A percentile compares a stretch with the other conserved stretches of the same genome.
Evolutionary conservation across 2,888 invertebrate species (phyloP).

Genomic region (Stegana nigrithorax): DNA sequence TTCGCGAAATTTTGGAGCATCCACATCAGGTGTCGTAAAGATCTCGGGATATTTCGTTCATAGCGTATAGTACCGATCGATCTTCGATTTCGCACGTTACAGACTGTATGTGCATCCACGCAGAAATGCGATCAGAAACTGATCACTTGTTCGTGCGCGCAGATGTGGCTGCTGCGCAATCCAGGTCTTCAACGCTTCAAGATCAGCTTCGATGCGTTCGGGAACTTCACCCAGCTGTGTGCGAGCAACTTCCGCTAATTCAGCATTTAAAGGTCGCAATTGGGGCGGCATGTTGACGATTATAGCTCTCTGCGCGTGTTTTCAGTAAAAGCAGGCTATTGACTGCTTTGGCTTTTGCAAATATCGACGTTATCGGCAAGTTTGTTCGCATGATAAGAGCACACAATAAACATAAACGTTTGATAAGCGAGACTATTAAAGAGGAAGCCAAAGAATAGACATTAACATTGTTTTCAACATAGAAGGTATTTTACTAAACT

Average conservation of each 20-base stretch:
- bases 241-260: slow-evolving; percentile 65
- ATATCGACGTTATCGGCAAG: too few species aligned
- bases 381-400: too few species aligned
- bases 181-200: slow-evolving; percentile 69
- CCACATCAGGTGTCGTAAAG: slow-evolving; percentile 68
- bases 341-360: too few species aligned
- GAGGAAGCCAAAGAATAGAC: too few species aligned
- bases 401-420: too few species aligned
- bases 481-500: too few species aligned
- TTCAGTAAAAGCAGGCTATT: too few species aligned
- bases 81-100: slow-evolving; percentile 71
- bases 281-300: slow-evolving; percentile 25
- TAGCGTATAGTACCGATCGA: slow-evolving; percentile 72
- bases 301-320: too few species aligned
- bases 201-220: slow-evolving; percentile 54
- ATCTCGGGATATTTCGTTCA: slow-evolving; percentile 72
- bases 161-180: slow-evolving; percentile 70
- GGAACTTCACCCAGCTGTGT: slow-evolving; percentile 70
- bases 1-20: slow-evolving; percentile 38
- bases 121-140: slow-evolving; percentile 70
- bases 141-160: slow-evolving; percentile 64
- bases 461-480: too few species aligned
- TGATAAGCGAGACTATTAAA: too few species aligned
- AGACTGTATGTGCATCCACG: slow-evolving; percentile 72
- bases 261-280: slow-evolving; percentile 52